phyloP scores from a whole-genome alignment of 2,113 vertebrate species.

The Pampusana beccarii region DNA sequence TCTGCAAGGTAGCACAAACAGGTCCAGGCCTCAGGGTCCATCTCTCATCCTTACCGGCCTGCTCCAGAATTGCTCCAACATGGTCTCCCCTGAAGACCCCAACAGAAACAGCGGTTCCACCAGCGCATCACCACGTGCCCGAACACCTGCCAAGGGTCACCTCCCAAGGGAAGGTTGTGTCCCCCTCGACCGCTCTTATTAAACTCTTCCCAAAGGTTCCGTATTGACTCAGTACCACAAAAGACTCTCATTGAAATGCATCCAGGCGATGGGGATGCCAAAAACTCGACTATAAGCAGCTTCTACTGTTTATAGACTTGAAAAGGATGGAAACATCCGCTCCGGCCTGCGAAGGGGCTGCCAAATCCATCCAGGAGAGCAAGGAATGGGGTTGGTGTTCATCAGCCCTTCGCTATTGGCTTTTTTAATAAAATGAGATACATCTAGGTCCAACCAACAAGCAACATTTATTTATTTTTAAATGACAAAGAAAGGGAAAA shows the following conservation, averaged over 20 bases:
- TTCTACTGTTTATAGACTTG: background rate
- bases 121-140: fast-evolving
- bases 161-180: background rate
- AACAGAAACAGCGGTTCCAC: background rate
- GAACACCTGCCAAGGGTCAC: background rate
- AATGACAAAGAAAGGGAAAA: conserved; percentile 18
- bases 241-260: background rate
- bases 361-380: background rate
- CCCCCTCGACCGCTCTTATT: background rate
- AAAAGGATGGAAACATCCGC: background rate
- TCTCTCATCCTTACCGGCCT: background rate
- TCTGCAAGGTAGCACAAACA: background rate
- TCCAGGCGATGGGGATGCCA: background rate
- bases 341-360: background rate
- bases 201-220: background rate
- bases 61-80: background rate
- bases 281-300: background rate
- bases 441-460: background rate
- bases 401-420: background rate
- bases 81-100: background rate
- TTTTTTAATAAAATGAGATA: background rate
- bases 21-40: background rate
- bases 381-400: background rate
- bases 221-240: background rate
- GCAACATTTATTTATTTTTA: conserved; percentile 11